These are phyloP conservation scores for Sapajus apella DNA, from an alignment of 2,113 vertebrate genomes.

Conservation along the genomic window DNA sequence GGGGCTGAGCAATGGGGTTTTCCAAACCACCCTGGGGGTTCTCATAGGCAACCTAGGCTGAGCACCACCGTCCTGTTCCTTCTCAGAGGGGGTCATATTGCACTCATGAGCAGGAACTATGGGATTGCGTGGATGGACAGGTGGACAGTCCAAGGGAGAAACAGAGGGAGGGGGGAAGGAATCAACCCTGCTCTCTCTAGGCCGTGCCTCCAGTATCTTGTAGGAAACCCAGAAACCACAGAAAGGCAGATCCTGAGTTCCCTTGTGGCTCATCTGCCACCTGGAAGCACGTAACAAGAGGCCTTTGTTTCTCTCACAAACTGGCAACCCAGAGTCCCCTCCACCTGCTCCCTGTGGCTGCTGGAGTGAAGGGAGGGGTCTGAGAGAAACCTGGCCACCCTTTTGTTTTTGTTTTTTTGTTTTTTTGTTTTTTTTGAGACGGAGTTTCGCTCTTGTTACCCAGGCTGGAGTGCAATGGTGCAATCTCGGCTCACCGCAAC, in stretches of 20 bases:
- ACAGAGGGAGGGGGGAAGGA: too few relatives aligned
- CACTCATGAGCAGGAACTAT: background rate
- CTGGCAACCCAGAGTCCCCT: background rate
- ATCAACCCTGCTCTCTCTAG: background rate
- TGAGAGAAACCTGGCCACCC: background rate
- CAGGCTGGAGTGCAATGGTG: too few relatives aligned
- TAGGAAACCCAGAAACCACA: background rate
- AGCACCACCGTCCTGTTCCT: background rate
- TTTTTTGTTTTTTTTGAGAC: too few relatives aligned
- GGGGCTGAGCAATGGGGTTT: background rate
- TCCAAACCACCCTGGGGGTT: background rate
- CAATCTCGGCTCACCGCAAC: too few relatives aligned
- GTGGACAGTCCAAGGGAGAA: background rate
- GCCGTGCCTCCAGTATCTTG: background rate
- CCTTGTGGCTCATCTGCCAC: background rate
- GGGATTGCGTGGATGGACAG: background rate
- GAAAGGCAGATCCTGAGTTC: background rate
- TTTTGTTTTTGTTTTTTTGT: background rate
- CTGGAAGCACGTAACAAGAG: background rate
- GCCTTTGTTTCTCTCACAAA: background rate
- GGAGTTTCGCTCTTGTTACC: too few relatives aligned
- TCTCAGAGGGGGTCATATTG: background rate
- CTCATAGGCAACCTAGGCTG: background rate
- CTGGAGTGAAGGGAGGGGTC: background rate
- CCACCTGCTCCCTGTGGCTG: background rate